Conservation (phyloP, 2,888 invertebrate genomes). For the Thecocarcelia acutangulata region DNA sequence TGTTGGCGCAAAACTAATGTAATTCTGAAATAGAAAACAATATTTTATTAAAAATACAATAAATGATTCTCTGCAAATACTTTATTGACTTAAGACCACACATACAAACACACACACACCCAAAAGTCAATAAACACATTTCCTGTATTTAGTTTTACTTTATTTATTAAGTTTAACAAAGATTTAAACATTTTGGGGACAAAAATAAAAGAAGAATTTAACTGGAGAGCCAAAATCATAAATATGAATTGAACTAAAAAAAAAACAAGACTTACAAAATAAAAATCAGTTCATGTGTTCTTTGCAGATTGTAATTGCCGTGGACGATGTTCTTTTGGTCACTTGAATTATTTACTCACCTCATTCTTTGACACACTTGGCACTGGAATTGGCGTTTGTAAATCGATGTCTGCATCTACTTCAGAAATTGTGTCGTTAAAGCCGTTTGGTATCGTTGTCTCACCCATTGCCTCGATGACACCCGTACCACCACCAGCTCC, state of each 20-base stretch:
- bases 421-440: conserved; percentile 93
- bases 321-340: conserved; percentile 20
- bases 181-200: conserved; percentile 19
- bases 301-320: conserved; percentile 26
- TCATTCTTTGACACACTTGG: conserved; percentile 82
- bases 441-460: conserved; percentile 90
- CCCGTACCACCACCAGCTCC: conserved; percentile 76
- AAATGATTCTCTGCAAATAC: too few relatives aligned
- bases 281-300: conserved; percentile 7
- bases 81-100: conserved; percentile 38
- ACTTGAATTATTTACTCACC: conserved; percentile 74
- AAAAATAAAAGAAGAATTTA: conserved; percentile 33
- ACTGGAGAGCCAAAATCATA: conserved; percentile 30
- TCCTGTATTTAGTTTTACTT: conserved; percentile 35
- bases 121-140: conserved; percentile 30
- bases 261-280: conserved; percentile 7
- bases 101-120: too few relatives aligned
- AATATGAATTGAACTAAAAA: conserved; percentile 30
- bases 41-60: neutral
- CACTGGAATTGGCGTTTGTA: conserved; percentile 83
- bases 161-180: conserved; percentile 32
- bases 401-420: conserved; percentile 88
- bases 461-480: conserved; percentile 75
- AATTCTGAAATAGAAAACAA: conserved; percentile 75
- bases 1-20: conserved; percentile 79